Evolutionary conservation across 2,888 invertebrate genomes (phyloP).

Genomic region (Torymus texanus): DNA sequence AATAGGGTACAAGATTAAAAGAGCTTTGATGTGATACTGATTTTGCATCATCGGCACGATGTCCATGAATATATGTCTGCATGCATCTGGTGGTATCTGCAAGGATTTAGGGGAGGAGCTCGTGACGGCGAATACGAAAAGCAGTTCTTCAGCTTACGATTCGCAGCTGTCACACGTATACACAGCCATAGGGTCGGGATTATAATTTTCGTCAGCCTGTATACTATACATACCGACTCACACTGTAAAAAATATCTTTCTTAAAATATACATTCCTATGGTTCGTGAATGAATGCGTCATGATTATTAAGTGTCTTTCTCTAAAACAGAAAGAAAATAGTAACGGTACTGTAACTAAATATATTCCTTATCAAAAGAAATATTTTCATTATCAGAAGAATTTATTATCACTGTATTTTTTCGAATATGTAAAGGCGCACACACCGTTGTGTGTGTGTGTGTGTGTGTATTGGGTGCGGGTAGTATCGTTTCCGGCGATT

Average conservation of each 20-base stretch:
- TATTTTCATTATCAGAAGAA: no score
- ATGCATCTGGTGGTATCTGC: background rate
- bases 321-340: no score
- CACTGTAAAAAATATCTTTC: background rate
- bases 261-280: no score
- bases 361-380: no score
- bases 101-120: constrained; percentile 15
- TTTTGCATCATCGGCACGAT: no score
- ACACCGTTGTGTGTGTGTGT: constrained; percentile 5
- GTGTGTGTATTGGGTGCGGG: background rate
- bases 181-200: background rate
- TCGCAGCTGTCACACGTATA: constrained; percentile 40
- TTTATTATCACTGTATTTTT: background rate
- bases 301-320: no score
- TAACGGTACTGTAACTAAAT: no score
- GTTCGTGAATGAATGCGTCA: no score
- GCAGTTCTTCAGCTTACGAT: constrained; percentile 8
- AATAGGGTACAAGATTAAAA: no score
- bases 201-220: background rate
- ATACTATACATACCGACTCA: no score
- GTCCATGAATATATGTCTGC: no score
- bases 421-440: constrained; percentile 6
- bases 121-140: constrained; percentile 47
- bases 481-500: constrained; percentile 49
- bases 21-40: no score